Conservation (phyloP, 2,888 invertebrate genomes). For the Drosophila recens region DNA sequence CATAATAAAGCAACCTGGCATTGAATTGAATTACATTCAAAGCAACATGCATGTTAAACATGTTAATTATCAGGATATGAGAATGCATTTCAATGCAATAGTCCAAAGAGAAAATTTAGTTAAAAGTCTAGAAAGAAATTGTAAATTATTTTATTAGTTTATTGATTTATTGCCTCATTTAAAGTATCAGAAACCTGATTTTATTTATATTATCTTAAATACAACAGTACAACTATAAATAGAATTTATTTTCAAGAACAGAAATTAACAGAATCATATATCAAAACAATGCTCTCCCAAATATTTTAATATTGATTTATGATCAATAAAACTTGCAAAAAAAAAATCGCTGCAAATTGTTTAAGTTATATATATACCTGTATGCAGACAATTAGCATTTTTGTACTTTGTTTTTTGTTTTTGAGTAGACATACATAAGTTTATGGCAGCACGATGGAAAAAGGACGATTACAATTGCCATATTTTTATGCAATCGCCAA, state of each 20-base stretch:
- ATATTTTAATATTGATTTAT: background rate
- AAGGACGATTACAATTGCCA: conserved; percentile 43
- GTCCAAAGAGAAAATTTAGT: background rate
- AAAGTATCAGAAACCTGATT: no score
- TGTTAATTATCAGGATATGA: background rate
- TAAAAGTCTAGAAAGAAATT: no score
- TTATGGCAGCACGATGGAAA: background rate
- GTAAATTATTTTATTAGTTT: no score
- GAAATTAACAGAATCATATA: background rate
- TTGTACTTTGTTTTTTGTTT: no score
- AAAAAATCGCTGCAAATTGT: background rate
- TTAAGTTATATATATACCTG: no score
- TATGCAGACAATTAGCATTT: no score
- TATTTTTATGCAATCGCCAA: conserved; percentile 64
- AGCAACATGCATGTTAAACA: background rate
- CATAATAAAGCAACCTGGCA: background rate
- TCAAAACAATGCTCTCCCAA: background rate
- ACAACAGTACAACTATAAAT: no score
- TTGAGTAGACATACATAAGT: background rate
- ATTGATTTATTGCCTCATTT: no score
- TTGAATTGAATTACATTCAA: background rate
- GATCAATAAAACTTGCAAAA: no score
- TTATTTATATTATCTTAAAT: no score
- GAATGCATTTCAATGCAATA: background rate
- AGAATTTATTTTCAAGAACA: background rate